These are phyloP conservation scores for Chrysochloris asiatica DNA, from an alignment of 2,113 vertebrate genomes.

Conservation along the genomic window DNA sequence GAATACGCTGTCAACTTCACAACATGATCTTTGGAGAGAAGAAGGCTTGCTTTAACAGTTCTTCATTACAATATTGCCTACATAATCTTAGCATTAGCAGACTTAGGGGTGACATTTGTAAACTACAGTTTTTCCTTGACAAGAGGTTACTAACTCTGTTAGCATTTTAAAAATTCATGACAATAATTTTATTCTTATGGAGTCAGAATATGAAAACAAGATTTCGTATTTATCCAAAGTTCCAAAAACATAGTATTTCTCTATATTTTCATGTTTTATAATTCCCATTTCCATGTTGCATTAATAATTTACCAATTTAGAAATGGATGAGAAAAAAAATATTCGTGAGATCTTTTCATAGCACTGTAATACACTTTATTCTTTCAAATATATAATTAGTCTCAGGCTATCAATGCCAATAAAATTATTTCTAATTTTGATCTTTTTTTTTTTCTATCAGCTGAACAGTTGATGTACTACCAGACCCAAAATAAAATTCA, in stretches of 20 bases:
- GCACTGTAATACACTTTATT: constrained; percentile 30
- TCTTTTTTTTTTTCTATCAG: neutral
- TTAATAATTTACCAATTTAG: constrained; percentile 27
- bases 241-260: neutral
- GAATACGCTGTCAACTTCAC: constrained; percentile 80
- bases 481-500: constrained; percentile 24
- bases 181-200: constrained; percentile 46
- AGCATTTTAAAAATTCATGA: constrained; percentile 68
- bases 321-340: constrained; percentile 30
- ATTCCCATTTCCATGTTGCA: constrained; percentile 24
- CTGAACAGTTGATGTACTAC: neutral
- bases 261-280: neutral
- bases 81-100: constrained; percentile 74
- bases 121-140: constrained; percentile 71
- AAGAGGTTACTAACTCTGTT: constrained; percentile 62
- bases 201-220: constrained; percentile 32
- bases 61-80: constrained; percentile 77
- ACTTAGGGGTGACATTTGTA: constrained; percentile 74
- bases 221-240: constrained; percentile 38
- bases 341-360: constrained; percentile 25
- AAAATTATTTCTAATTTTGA: constrained; percentile 26
- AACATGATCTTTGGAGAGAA: constrained; percentile 76
- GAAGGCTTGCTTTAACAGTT: constrained; percentile 78
- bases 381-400: constrained; percentile 6
- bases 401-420: neutral